Evolutionary conservation across 2,888 invertebrate genomes (phyloP).

Genomic region (Clitarchus hookeri): DNA sequence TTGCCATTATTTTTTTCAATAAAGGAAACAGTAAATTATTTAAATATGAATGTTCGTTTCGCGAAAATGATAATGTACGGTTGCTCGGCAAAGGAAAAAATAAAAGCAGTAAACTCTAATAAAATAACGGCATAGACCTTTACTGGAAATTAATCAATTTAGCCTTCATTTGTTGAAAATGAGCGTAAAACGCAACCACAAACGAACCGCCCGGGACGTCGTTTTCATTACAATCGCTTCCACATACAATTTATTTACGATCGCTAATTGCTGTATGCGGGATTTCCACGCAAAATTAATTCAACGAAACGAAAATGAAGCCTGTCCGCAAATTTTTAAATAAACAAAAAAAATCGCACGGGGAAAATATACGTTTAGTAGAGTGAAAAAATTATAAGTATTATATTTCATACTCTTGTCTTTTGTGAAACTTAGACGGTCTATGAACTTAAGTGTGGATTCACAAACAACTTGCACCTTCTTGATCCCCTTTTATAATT

Average conservation of each 20-base stretch:
- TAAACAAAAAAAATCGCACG: no score
- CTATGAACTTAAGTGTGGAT: no score
- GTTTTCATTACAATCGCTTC: background rate
- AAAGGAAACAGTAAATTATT: background rate
- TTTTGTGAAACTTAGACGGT: no score
- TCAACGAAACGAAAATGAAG: background rate
- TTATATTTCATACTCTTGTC: no score
- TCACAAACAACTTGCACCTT: no score
- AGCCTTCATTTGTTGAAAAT: background rate
- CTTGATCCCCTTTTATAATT: no score
- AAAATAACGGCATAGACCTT: background rate
- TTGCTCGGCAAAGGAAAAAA: background rate
- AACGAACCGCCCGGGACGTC: background rate
- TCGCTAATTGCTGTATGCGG: background rate
- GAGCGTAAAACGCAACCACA: background rate
- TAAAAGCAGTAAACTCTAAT: background rate
- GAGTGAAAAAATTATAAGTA: no score
- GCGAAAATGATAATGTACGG: no score
- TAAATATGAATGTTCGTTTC: no score
- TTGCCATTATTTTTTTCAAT: no score
- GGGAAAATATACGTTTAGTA: no score
- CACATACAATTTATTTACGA: background rate
- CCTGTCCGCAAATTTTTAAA: no score
- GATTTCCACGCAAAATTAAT: background rate
- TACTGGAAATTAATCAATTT: background rate